Percentiles rank a stretch among this genome's conserved stretches.
Conservation (phyloP, 1,140 invertebrate species). For the honey bee (Apis mellifera) region DNA sequence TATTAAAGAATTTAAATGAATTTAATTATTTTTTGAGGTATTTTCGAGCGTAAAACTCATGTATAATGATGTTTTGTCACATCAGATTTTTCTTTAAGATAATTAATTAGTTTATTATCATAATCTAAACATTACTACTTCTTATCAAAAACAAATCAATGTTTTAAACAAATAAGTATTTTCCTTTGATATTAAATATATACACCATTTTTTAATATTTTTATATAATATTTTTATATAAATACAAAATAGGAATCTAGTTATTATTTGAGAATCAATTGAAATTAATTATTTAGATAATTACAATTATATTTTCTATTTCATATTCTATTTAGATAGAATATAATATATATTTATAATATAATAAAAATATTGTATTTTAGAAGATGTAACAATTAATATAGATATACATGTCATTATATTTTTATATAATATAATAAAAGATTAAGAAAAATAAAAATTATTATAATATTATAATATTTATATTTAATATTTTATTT, state of each 20-base stretch:
- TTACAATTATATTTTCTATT: neutral
- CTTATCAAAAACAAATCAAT: neutral
- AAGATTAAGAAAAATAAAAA: neutral
- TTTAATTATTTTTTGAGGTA: constrained; percentile 64
- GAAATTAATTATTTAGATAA: neutral
- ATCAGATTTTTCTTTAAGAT: constrained; percentile 52
- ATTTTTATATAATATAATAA: neutral
- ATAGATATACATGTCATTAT: neutral
- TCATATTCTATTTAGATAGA: neutral
- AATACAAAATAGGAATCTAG: neutral
- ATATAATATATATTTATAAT: too few relatives aligned
- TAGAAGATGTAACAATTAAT: too few relatives aligned
- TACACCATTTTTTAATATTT: neutral
- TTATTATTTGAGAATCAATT: neutral
- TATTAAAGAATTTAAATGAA: constrained; percentile 47
- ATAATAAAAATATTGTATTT: neutral
- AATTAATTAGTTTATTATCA: constrained; percentile 16
- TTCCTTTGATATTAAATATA: neutral
- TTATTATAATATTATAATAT: too few relatives aligned
- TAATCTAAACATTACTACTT: neutral
- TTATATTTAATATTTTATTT: too few relatives aligned
- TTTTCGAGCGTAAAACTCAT: constrained; percentile 56
- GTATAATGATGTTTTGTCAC: constrained; percentile 60
- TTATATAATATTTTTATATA: neutral
- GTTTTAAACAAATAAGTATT: neutral